phyloP scores from a whole-genome alignment of 2,888 invertebrate genomes.

The Carabus problematicus region DNA sequence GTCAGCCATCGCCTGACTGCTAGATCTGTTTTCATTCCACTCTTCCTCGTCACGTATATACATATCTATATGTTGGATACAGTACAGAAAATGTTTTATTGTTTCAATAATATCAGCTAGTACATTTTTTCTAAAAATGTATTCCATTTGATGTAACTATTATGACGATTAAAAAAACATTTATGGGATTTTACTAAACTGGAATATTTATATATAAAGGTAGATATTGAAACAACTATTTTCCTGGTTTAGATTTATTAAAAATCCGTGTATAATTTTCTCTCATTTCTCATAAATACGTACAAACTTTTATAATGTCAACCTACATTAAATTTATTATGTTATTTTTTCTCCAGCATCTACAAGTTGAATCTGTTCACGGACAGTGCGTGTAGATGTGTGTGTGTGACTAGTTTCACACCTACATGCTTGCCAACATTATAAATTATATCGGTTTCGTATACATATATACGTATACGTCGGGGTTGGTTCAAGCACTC shows the following conservation, averaged over 20 bases:
- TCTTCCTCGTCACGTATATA: conserved; percentile 6
- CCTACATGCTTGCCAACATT: conserved; percentile 42
- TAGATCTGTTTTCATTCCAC: conserved; percentile 4
- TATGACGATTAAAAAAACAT: too few relatives aligned
- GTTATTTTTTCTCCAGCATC: conserved; percentile 11
- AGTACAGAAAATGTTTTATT: too few relatives aligned
- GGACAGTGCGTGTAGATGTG: not conserved
- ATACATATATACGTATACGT: conserved; percentile 3
- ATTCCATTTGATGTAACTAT: too few relatives aligned
- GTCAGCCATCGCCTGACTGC: conserved; percentile 1
- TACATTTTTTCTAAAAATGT: too few relatives aligned
- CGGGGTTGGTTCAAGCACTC: conserved; percentile 24
- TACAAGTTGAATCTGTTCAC: not conserved
- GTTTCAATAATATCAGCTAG: too few relatives aligned
- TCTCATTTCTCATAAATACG: too few relatives aligned
- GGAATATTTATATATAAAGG: too few relatives aligned
- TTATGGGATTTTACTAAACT: too few relatives aligned
- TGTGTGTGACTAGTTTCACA: conserved; percentile 36
- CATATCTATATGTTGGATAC: not conserved
- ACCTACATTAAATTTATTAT: conserved; percentile 12
- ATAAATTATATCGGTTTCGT: conserved; percentile 27
- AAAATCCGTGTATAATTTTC: too few relatives aligned
- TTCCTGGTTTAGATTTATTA: too few relatives aligned
- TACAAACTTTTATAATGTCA: not conserved
- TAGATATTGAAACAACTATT: too few relatives aligned